Conservation (phyloP, 2,888 invertebrate genomes). For the Oasisia sp. region DNA sequence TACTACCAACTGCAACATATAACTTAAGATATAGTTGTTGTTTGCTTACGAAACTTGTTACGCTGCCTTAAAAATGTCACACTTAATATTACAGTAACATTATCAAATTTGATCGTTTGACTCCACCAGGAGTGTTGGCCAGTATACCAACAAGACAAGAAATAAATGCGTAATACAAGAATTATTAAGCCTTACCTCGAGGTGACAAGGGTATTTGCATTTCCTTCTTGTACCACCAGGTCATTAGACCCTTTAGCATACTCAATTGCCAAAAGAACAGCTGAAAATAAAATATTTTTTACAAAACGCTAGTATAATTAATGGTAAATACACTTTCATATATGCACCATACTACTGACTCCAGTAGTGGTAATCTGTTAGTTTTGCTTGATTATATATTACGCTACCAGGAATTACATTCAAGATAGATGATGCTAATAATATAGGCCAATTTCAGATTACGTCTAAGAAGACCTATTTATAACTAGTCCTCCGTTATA, state of each 20-base stretch:
- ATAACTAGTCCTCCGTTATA: too few relatives aligned
- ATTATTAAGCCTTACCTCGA: conserved; percentile 45
- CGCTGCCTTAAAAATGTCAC: background rate
- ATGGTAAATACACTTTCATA: too few relatives aligned
- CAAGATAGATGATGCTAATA: too few relatives aligned
- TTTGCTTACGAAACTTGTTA: background rate
- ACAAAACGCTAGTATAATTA: too few relatives aligned
- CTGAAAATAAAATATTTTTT: conserved; percentile 42
- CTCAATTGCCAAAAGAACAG: conserved; percentile 51
- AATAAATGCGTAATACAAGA: background rate
- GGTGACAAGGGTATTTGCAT: conserved; percentile 45
- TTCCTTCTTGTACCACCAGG: conserved; percentile 46
- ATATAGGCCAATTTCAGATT: too few relatives aligned
- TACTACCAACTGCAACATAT: background rate
- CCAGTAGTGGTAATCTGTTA: too few relatives aligned
- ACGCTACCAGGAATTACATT: too few relatives aligned
- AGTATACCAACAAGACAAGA: background rate
- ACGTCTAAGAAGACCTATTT: too few relatives aligned
- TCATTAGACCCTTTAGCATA: conserved; percentile 43
- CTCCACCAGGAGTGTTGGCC: too few relatives aligned
- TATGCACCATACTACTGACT: too few relatives aligned
- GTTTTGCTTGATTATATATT: too few relatives aligned
- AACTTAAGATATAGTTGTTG: background rate
- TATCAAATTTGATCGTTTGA: too few relatives aligned
- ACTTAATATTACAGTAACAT: background rate